Evolutionary conservation across 2,113 vertebrate genomes (phyloP), one percentile per base, ranked within the genome.

Genomic region (Psittacula cyanocephala): DNA sequence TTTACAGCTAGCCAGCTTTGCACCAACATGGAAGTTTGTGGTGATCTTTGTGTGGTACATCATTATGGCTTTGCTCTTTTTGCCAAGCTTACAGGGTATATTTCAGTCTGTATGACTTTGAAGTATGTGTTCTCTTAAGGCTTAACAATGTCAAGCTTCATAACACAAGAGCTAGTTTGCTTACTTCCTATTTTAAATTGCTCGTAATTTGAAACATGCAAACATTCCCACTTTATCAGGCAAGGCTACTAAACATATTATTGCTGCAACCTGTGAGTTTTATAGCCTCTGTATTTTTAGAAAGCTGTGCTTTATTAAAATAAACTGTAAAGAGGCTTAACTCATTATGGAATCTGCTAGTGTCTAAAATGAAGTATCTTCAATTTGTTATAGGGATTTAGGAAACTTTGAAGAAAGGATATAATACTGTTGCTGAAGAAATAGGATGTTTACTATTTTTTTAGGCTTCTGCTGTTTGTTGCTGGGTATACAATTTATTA

Each of bases 161-260:
- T 98, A 98, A 98, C 97, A 92, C 98, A 97, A 97, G 96, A 96
- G 91, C 97, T 94, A 94, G 96, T 97, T 98, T 98, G 95, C 98
- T 98, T 95, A 97, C 97, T 98, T 98, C 97, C 98, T 97, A 97
- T 97, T 97, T 97, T 96, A 98, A 98, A 98, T 98, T 97, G 98
- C 98, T 98, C 39, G 85, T 98, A 98, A 98, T 98, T 97, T 97
- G 98, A 98, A 98, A 98, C 98, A 98, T 97, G 97, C 98, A 97
- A 98, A 97, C 97, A 98, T 98, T 98, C 98, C 98, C 98, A 98
- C 97, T 98, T 98, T 98, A 98, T 98, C 98, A 98, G 98, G 96
- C 96, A 94, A 93, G 95, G 93, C 97, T 97, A 97, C 98, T 98
- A 98, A 98, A 98, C 97, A 86, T 97, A 97, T 98, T 98, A 98